These are phyloP conservation scores for Xiphophorus hellerii DNA, from an alignment of 2,113 vertebrate species.

Conservation along the genomic window DNA sequence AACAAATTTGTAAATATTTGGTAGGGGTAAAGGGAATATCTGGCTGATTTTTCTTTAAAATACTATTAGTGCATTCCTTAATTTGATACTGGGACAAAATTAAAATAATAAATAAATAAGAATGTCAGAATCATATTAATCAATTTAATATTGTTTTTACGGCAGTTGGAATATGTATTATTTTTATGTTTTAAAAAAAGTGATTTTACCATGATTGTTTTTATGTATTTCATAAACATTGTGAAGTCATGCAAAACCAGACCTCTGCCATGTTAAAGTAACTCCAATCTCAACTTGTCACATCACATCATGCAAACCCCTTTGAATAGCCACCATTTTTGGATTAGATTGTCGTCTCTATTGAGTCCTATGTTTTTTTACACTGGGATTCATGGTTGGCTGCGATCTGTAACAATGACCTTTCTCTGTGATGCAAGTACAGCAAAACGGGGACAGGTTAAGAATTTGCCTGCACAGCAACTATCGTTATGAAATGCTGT, in stretches of 20 bases:
- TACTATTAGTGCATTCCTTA: background rate
- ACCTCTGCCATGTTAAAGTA: background rate
- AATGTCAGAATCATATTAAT: background rate
- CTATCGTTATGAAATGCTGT: background rate
- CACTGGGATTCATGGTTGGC: no score
- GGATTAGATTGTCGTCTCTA: background rate
- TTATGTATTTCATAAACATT: background rate
- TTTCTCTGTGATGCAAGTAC: background rate
- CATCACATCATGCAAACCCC: background rate
- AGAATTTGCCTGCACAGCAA: background rate
- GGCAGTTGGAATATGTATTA: background rate
- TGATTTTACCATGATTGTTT: background rate
- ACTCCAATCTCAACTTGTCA: background rate
- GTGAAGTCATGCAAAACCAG: background rate
- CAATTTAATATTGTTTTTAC: background rate
- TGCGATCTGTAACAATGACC: background rate
- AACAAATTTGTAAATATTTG: background rate
- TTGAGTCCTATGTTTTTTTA: no score
- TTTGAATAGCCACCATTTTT: background rate
- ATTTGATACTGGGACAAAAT: background rate
- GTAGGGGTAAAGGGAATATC: background rate
- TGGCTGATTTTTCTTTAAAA: background rate
- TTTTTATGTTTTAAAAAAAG: background rate
- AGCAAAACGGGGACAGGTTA: background rate
- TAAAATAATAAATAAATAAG: background rate